A percentile compares a stretch with the other conserved stretches of the same genome.
phyloP scores from a whole-genome alignment of 2,797 vertebrate species.

The Valencia hispanica region DNA sequence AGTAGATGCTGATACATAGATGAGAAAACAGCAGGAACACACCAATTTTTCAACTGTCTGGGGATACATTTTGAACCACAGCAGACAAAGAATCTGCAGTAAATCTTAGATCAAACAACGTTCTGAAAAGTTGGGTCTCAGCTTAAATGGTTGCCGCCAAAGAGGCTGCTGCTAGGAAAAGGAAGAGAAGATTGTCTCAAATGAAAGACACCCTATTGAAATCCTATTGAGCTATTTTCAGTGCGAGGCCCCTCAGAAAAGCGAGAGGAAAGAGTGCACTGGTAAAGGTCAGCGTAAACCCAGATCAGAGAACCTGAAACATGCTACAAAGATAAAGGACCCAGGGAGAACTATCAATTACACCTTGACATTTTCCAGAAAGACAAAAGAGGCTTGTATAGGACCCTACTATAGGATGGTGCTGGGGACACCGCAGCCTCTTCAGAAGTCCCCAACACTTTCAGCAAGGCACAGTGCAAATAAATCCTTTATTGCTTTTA shows the following conservation, averaged over 20 bases:
- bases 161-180: constrained; percentile 57
- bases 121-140: constrained; percentile 70
- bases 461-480: not conserved
- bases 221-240: constrained; percentile 79
- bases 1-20: no score
- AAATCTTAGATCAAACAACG: constrained; percentile 74
- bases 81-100: constrained; percentile 62
- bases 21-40: constrained; percentile 21
- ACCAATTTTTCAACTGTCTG: constrained; percentile 26
- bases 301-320: constrained; percentile 78
- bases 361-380: constrained; percentile 82
- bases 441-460: constrained; percentile 44
- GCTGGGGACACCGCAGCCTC: constrained; percentile 36
- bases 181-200: constrained; percentile 77
- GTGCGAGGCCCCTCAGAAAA: constrained; percentile 35
- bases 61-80: constrained; percentile 32
- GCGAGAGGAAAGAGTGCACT: constrained; percentile 63
- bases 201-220: constrained; percentile 77
- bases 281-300: constrained; percentile 79
- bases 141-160: constrained; percentile 73
- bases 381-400: constrained; percentile 74
- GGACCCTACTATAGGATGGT: constrained; percentile 37
- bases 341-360: constrained; percentile 81
- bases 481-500: not conserved
- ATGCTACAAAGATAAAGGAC: constrained; percentile 76